Base-by-base conservation (phyloP, 2,797 vertebrate genomes). In the Pangasius macronema region DNA sequence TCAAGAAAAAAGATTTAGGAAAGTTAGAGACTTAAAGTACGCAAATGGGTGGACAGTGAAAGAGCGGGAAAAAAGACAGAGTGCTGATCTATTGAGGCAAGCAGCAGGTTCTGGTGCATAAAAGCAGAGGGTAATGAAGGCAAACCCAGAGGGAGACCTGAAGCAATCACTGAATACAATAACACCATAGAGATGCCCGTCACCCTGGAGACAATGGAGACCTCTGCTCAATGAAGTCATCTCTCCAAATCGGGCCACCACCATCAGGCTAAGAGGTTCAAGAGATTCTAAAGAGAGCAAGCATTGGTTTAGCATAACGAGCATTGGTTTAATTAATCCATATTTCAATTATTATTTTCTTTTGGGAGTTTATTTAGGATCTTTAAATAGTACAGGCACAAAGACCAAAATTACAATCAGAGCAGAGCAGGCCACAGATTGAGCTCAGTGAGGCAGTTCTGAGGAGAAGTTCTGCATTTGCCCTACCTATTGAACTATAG, bases 121-220 rank as follows among this genome's bases (percentile, higher is more conserved):
- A 83, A 79, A 57, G 63, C 85, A 36, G 61, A 82, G 87, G 83
- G 55, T 81, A 89, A 90, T 89, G 86, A 89, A 68, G 67, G 46
- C 68, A 75, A 85, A 76, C 79, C 81, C 87, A 70, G 65, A 85
- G 77, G 87, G 87, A 77, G 55, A 87, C 82, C 89, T 90, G 85
- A 88, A 87, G 79, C 73, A 89, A 90, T 92, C 83, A 83, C 79
- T 14, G 46, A 82, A 30, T 68, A 91, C 88, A 88, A 90, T 91
- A 86, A 89, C 46, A 82, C 86, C 86, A 86, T 42, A 42, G 85
- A 92, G 88, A 90, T 65, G 82, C 92, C 93, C 90, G 94, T 95
- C 94, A 93, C 94, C 92, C 94, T 83, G 93, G 95, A 93, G 93
- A 95, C 92, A 90, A 89, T 92, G 92, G 92, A 92, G 90, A 80